Evolutionary conservation across 1,140 invertebrate species (phyloP).

Genomic region (Tetragonula clypearis): DNA sequence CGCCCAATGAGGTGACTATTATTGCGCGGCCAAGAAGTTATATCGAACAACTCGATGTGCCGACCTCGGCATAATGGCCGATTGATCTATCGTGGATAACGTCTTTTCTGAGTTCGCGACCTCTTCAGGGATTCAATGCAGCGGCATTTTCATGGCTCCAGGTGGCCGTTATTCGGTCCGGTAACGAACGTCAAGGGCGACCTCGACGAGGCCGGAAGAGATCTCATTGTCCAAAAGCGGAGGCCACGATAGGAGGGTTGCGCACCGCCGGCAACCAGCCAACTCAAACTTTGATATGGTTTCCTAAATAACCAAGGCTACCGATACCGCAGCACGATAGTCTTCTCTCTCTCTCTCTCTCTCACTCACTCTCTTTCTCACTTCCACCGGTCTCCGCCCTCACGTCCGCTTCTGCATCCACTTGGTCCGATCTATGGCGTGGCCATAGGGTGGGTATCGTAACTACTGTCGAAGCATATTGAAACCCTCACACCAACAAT

Average conservation of each 20-base stretch:
- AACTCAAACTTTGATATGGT: conserved; percentile 80
- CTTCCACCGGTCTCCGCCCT: conserved; percentile 4
- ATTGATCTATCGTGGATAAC: conserved; percentile 34
- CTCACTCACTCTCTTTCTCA: neutral
- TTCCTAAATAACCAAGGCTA: conserved; percentile 80
- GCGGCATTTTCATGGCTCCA: conserved; percentile 51
- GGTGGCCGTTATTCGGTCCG: conserved; percentile 64
- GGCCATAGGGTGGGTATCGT: conserved; percentile 74
- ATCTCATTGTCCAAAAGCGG: conserved; percentile 73
- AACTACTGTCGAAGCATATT: conserved; percentile 79
- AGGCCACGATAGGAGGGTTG: conserved; percentile 70
- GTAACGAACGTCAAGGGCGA: conserved; percentile 69
- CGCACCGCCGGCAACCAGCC: conserved; percentile 71
- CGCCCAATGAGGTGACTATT: neutral
- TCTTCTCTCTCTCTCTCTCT: conserved; percentile 60
- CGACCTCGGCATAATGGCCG: conserved; percentile 3
- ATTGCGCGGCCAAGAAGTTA: neutral
- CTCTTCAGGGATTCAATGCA: conserved; percentile 47
- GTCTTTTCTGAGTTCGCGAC: conserved; percentile 52
- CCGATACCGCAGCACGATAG: conserved; percentile 75
- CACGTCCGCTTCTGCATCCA: conserved; percentile 49
- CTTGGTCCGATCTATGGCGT: conserved; percentile 64
- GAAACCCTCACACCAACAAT: conserved; percentile 72
- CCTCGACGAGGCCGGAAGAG: conserved; percentile 66
- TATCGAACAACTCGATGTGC: neutral